Evolutionary conservation across 1,140 invertebrate species (phyloP), one percentile per base, ranked within the genome.

Genomic region (Laupala kohalensis): DNA sequence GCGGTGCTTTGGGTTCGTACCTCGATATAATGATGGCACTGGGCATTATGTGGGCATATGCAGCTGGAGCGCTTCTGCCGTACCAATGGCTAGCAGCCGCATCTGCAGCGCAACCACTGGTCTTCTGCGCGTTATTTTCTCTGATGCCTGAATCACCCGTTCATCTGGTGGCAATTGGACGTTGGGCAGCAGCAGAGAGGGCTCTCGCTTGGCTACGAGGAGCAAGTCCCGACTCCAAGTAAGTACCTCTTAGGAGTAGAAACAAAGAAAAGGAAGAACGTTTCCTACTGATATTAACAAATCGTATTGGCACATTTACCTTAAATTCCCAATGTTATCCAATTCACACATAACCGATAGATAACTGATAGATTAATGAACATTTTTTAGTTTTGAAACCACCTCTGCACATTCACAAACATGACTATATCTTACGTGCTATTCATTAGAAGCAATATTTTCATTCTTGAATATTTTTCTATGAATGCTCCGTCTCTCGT

Each of bases 1-100:
- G 88, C 24, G 88, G 88, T 4, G 78, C 84, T 2, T 77, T 88
- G 53, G 86, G 86, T 15, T 83, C 86, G 0, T 81, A 84, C 37
- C 81, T 85, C 62, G 86, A 87, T 26, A 81, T 87, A 3, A 79
- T 84, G 15, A 81, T 87, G 26, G 85, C 85, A 69, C 78, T 85
- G 19, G 87, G 87, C 5, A 83, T 88, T 66, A 74, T 88, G 26
- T 72, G 83, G 6, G 81, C 83, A 0, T 88, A 86, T 75, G 77
- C 79, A 0, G 75, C 85, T 9, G 87, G 87, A 24, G 74, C 84
- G 5, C 76, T 78, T 27, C 75, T 78, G 67, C 74, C 75, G 0
- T 83, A 82, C 25, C 76, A 76, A 26, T 74, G 80, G 74, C 78
- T 83, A 75, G 79, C 81, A 0, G 76, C 83, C 66, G 76, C 81